A percentile compares a stretch with the other conserved stretches of the same genome.
Evolutionary conservation across 2,113 vertebrate genomes (phyloP).

Genomic region (Saimiri boliviensis): DNA sequence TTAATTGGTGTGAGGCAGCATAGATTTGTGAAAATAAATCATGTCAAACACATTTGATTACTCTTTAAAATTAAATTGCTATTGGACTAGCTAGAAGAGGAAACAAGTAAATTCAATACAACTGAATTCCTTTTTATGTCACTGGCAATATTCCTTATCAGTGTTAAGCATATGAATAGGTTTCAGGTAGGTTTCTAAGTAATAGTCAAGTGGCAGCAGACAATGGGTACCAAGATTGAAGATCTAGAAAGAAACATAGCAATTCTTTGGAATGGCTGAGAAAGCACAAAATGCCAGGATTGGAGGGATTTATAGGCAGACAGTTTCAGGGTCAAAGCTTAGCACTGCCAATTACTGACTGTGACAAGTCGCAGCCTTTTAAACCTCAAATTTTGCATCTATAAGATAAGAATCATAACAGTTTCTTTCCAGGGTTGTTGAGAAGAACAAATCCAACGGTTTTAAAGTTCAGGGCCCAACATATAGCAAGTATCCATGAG

Average conservation of each 20-base stretch:
- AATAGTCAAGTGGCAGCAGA: not conserved
- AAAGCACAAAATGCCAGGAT: not conserved
- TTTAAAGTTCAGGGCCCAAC: not conserved
- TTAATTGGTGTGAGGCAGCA: constrained; percentile 54
- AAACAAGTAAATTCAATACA: constrained; percentile 23
- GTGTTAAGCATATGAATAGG: not conserved
- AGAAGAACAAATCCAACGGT: not conserved
- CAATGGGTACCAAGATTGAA: not conserved
- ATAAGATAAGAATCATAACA: not conserved
- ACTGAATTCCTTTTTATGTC: not conserved
- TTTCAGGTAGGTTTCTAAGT: not conserved
- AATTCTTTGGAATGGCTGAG: not conserved
- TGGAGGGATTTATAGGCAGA: not conserved
- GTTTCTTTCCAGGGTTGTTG: not conserved
- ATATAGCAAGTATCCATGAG: not conserved
- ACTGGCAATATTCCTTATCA: not conserved
- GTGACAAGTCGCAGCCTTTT: not conserved
- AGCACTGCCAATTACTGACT: not conserved
- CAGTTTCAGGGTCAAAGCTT: not conserved
- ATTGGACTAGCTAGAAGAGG: constrained; percentile 17
- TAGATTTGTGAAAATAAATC: constrained; percentile 68
- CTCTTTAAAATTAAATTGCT: constrained; percentile 64
- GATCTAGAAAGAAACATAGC: not conserved
- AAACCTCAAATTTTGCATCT: not conserved
- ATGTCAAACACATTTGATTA: constrained; percentile 69